Base-by-base conservation (phyloP, 2,797 vertebrate genomes). In the Loriculus beryllinus region DNA sequence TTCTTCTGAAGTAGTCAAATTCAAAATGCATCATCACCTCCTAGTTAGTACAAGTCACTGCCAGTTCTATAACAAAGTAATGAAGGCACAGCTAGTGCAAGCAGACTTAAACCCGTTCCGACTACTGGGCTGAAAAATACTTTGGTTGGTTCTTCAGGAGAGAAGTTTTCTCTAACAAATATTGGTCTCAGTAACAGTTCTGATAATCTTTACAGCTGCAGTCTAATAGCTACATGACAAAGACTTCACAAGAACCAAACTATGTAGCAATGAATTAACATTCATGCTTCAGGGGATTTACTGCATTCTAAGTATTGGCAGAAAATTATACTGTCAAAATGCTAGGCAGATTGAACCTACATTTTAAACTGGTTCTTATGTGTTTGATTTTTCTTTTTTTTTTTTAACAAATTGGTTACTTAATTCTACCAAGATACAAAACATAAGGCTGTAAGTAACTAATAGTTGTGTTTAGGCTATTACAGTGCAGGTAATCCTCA, bases 391-490 rank as follows among this genome's bases (percentile, higher is more conserved):
- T 91, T 80, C 91, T 80, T 95, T 96, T 93, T 97, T 96, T 97
- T 96, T 93, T 97, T 98, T 97, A 99, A 99, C 97, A 98, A 99
- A 99, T 97, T 96, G 95, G 97, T 98, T 98, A 98, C 97, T 98
- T 98, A 98, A 97, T 98, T 98, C 99, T 99, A 99, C 98, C 99
- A 99, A 99, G 99, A 99, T 99, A 99, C 99, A 99, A 99, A 99
- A 99, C 99, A 98, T 99, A 99, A 99, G 99, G 99, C 99, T 98
- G 98, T 98, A 99, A 99, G 98, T 98, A 99, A 99, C 98, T 98
- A 98, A 98, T 95, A 98, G 98, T 98, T 98, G 98, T 98, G 97
- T 98, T 98, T 98, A 98, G 99, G 98, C 98, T 97, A 98, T 99
- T 98, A 99, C 99, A 99, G 98, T 99, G 99, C 98, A 98, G 99